Evolutionary conservation across 2,888 invertebrate species (phyloP), one percentile per base, ranked within the genome.

Genomic region (Andrena marginata): DNA sequence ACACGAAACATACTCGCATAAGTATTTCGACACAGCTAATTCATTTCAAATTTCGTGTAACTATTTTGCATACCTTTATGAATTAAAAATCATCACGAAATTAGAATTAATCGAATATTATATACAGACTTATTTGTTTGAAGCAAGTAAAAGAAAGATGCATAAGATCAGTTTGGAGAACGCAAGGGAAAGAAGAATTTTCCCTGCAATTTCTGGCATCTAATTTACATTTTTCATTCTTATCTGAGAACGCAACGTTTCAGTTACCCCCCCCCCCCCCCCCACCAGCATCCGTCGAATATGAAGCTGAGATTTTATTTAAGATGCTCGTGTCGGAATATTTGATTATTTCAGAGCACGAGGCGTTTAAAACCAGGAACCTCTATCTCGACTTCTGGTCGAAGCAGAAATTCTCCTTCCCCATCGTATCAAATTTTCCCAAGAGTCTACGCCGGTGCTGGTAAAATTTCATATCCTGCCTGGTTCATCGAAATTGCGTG

Each of bases 391-490:
- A n/a, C 26, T 71, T 26, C 35, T 5, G n/a, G 23, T 20, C 64
- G 56, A 56, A 42, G 65, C n/a, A 8, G 23, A 42, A 31, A 20
- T 63, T 31, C 54, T 26, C 10, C 42, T 65, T 29, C 56, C 42
- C 8, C 10, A 2, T 42, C n/a, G 33, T 20, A 10, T 35, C 26
- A 23, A 42, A 76, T 77, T 71, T 31, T 48, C 42, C 35, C 35
- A 16, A 4, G 42, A 69, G 68, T 54, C 35, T 35, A 35, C 13
- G 33, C 26, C 35, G 20, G 56, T 20, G 63, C 54, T 48, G 63
- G 48, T 71, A 64, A 72, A 77, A 64, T 72, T 76, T 54, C 31
- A 71, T 72, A 72, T 63, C 62, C 42, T 29, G 31, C 56, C 26
- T 13, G 23, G 33, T 48, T 51, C 33, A 13, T 31, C 63, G 23